Percentiles rank a stretch among this genome's conserved stretches.
Evolutionary conservation across 53 echinoderm and acorn worm species (phyloP).

Genomic region (Astropecten irregularis): DNA sequence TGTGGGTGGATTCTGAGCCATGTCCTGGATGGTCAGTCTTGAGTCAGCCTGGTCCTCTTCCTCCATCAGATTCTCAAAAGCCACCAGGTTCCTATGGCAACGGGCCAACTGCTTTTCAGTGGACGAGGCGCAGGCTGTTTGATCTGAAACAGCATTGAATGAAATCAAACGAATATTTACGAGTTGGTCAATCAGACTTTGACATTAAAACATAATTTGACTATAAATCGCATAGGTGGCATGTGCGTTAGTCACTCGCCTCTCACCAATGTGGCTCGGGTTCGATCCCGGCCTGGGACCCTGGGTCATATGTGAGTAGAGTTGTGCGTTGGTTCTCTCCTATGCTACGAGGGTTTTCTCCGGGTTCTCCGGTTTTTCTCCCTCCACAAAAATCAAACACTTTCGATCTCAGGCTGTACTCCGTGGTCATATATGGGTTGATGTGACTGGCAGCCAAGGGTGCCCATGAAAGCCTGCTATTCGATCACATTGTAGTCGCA

Average conservation of each 20-base stretch:
- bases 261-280: too few relatives aligned
- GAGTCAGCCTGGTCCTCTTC: slow-evolving; percentile 41
- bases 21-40: slow-evolving; percentile 2
- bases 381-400: too few relatives aligned
- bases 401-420: too few relatives aligned
- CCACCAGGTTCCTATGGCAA: slow-evolving; percentile 63
- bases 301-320: too few relatives aligned
- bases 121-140: slow-evolving; percentile 63
- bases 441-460: too few relatives aligned
- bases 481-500: too few relatives aligned
- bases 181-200: not conserved
- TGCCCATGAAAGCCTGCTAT: too few relatives aligned
- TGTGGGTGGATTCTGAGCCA: not conserved
- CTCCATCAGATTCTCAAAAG: slow-evolving; percentile 59
- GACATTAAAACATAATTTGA: not conserved
- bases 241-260: too few relatives aligned
- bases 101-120: slow-evolving; percentile 66
- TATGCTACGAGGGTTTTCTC: not conserved
- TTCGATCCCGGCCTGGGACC: too few relatives aligned
- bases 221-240: too few relatives aligned
- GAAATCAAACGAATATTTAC: not conserved
- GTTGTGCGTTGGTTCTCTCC: not conserved
- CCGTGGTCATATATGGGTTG: too few relatives aligned
- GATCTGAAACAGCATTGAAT: slow-evolving; percentile 51
- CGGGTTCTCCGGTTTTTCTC: too few relatives aligned